Evolutionary conservation across 37 sponge, comb jelly and placozoan genomes (phyloP).

Genomic region (Chondrilla cf. caribensis): DNA sequence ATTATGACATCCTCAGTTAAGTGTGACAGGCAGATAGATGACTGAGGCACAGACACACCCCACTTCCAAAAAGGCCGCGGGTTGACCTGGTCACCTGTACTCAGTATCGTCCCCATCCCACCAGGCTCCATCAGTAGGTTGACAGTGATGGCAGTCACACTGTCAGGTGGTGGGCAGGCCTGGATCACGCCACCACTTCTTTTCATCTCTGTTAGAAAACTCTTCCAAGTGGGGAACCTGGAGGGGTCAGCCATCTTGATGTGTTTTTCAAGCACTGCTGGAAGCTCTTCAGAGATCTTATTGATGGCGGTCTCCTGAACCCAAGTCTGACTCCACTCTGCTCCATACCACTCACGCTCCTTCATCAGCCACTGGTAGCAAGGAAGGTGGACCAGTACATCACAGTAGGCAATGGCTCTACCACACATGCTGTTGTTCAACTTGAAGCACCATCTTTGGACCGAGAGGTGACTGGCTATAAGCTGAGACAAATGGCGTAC

Average conservation of each 20-base stretch:
- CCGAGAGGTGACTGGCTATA: slow-evolving; percentile 51
- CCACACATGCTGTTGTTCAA: slow-evolving; percentile 63
- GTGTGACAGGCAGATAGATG: slow-evolving; percentile 58
- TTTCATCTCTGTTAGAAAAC: slow-evolving; percentile 38
- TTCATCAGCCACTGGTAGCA: slow-evolving; percentile 81
- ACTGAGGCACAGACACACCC: slow-evolving; percentile 92
- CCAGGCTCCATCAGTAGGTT: slow-evolving; percentile 81
- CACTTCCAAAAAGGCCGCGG: slow-evolving; percentile 69
- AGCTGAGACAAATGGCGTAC: slow-evolving; percentile 58
- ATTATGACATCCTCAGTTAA: slow-evolving; percentile 25
- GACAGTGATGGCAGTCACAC: slow-evolving; percentile 83
- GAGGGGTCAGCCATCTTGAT: slow-evolving; percentile 25
- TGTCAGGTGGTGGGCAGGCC: slow-evolving; percentile 82
- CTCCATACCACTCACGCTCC: slow-evolving; percentile 81
- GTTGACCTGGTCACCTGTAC: slow-evolving; percentile 79
- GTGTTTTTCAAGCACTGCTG: slow-evolving; percentile 29
- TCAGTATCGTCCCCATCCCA: slow-evolving; percentile 56
- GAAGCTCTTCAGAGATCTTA: slow-evolving; percentile 41
- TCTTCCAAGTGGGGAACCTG: slow-evolving; percentile 44
- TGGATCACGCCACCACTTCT: slow-evolving; percentile 78
- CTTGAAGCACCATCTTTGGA: slow-evolving; percentile 83
- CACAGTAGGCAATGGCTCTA: slow-evolving; percentile 90
- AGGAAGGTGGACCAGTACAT: slow-evolving; percentile 58
- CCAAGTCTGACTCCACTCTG: slow-evolving; percentile 82
- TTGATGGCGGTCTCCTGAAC: slow-evolving; percentile 60